Base-by-base conservation (phyloP, 2,797 vertebrate species). In the Platalea minor region DNA sequence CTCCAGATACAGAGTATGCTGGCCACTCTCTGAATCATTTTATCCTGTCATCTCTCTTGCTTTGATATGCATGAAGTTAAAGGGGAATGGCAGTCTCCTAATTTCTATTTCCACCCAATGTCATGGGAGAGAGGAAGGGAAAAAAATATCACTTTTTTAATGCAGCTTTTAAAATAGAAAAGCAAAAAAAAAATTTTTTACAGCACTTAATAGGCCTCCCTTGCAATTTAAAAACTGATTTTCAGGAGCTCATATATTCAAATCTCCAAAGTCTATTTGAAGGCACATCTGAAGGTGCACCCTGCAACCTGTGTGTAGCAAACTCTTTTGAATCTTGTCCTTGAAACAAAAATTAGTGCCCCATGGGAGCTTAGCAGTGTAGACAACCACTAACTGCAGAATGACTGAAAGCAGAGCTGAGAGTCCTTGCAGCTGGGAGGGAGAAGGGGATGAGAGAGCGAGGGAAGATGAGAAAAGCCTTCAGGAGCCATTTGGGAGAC, bases 401-500 rank as follows among this genome's bases (percentile, higher is more conserved):
- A 91, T 96, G 97, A 98, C 97, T 97, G 98, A 98, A 97, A 97
- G 98, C 94, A 97, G 97, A 96, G 96, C 97, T 94, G 97, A 98
- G 98, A 98, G 98, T 98, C 98, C 97, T 98, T 96, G 93, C 97
- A 98, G 98, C 98, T 97, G 97, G 97, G 97, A 97, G 97, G 97
- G 98, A 98, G 97, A 98, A 97, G 96, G 91, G 97, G 98, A 98
- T 98, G 97, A 98, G 97, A 97, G 97, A 98, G 96, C 72, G 98
- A 98, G 98, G 92, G 93, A 99, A 98, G 98, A 99, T 99, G 98
- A 99, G 98, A 99, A 97, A 97, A 97, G 97, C 97, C 98, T 98
- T 97, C 98, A 97, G 97, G 98, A 98, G 97, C 97, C 97, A 97
- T 97, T 96, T 98, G 98, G 98, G 98, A 98, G 97, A 97, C 88